Evolutionary conservation across 2,888 invertebrate genomes (phyloP).

Genomic region (Invenusta paracnida): DNA sequence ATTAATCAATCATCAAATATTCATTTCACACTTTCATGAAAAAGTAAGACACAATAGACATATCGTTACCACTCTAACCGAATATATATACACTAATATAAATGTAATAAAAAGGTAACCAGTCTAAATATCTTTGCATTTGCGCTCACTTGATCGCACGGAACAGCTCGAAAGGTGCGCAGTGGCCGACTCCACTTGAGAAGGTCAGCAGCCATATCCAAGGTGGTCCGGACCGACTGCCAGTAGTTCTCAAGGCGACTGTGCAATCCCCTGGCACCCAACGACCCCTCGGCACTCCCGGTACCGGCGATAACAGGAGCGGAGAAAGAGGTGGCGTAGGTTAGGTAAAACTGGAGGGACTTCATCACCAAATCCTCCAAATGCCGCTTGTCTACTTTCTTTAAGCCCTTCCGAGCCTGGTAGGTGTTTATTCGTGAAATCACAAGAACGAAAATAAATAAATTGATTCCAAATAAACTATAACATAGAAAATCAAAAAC

Average conservation of each 20-base stretch:
- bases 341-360: slow-evolving; percentile 28
- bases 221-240: neutral
- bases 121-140: too few relatives aligned
- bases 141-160: neutral
- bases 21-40: too few relatives aligned
- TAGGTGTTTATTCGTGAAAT: too few relatives aligned
- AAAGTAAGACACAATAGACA: too few relatives aligned
- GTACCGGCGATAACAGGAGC: neutral
- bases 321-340: neutral
- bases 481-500: too few relatives aligned
- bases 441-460: too few relatives aligned
- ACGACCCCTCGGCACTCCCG: neutral
- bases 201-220: slow-evolving; percentile 24
- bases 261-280: neutral
- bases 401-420: slow-evolving; percentile 20
- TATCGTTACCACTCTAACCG: too few relatives aligned
- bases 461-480: too few relatives aligned
- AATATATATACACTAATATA: too few relatives aligned
- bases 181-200: slow-evolving; percentile 32
- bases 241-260: slow-evolving; percentile 3
- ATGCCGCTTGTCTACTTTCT: slow-evolving; percentile 30
- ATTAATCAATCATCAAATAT: too few relatives aligned
- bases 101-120: too few relatives aligned
- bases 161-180: neutral
- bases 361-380: slow-evolving; percentile 24